phyloP scores from a whole-genome alignment of 2,888 invertebrate genomes.

The Anoplius nigerrimus region DNA sequence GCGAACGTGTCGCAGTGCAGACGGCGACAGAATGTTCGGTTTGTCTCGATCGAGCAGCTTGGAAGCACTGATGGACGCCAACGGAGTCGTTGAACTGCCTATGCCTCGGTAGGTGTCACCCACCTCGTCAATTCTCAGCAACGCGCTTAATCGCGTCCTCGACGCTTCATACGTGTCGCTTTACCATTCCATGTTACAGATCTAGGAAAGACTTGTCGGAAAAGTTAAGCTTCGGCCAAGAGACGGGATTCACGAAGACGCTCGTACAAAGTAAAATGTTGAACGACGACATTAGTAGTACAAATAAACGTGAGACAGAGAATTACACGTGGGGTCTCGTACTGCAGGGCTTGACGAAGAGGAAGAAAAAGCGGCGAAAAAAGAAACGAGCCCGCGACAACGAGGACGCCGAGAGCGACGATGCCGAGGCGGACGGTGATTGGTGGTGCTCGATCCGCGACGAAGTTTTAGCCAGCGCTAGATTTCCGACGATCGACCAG shows the following conservation, averaged over 20 bases:
- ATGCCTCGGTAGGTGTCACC: slow-evolving; percentile 76
- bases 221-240: slow-evolving; percentile 46
- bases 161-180: no score
- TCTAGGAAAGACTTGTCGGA: slow-evolving; percentile 51
- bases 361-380: slow-evolving; percentile 52
- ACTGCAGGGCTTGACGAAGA: slow-evolving; percentile 79
- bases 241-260: slow-evolving; percentile 65
- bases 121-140: not conserved
- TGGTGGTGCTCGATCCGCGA: slow-evolving; percentile 68
- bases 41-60: slow-evolving; percentile 63
- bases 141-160: no score
- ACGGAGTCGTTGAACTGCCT: slow-evolving; percentile 78
- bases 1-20: slow-evolving; percentile 61
- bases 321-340: slow-evolving; percentile 78
- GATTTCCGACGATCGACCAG: slow-evolving; percentile 78
- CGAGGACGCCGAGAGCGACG: slow-evolving; percentile 17
- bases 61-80: slow-evolving; percentile 69
- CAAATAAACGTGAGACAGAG: slow-evolving; percentile 27
- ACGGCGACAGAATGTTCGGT: slow-evolving; percentile 49
- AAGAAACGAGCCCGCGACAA: slow-evolving; percentile 27
- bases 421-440: slow-evolving; percentile 46
- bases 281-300: slow-evolving; percentile 15
- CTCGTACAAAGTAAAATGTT: slow-evolving; percentile 53
- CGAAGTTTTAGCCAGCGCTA: slow-evolving; percentile 64
- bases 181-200: slow-evolving; percentile 45